These are phyloP conservation scores for Siniperca obscura DNA, from an alignment of 2,797 vertebrate genomes.

Conservation along the genomic window DNA sequence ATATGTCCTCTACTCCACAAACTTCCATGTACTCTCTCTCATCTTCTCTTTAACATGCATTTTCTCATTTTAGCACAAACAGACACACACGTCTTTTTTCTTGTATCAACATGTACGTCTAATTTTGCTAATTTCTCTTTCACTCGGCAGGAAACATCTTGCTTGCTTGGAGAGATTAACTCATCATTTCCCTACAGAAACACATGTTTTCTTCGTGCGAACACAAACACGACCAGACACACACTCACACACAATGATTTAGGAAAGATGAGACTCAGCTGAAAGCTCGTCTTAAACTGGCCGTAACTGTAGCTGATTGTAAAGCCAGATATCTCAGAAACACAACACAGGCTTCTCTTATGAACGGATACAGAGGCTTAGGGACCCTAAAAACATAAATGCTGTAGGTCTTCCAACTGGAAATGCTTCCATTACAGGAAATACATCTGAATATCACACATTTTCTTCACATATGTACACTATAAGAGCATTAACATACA, in stretches of 20 bases:
- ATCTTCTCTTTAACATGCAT: neutral
- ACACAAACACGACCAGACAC: neutral
- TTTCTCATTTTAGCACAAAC: neutral
- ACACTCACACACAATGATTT: conserved; percentile 2
- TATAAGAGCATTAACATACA: neutral
- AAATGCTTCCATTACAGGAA: neutral
- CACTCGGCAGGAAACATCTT: neutral
- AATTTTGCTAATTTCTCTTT: neutral
- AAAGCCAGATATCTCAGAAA: conserved; percentile 18
- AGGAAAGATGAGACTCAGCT: neutral
- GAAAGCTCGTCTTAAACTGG: neutral
- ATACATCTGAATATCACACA: neutral
- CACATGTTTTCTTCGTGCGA: neutral
- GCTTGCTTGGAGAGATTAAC: neutral
- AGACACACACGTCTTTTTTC: neutral
- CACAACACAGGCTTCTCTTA: conserved; percentile 4
- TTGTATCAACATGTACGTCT: neutral
- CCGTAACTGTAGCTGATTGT: conserved; percentile 9
- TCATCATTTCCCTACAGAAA: neutral
- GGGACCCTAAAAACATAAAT: conserved; percentile 19
- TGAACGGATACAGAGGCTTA: conserved; percentile 24
- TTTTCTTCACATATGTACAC: neutral
- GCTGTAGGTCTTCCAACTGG: neutral
- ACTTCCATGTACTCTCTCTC: no score
- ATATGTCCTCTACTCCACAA: neutral